phyloP scores from a whole-genome alignment of 2,888 invertebrate genomes.

The Phorcus lineatus region DNA sequence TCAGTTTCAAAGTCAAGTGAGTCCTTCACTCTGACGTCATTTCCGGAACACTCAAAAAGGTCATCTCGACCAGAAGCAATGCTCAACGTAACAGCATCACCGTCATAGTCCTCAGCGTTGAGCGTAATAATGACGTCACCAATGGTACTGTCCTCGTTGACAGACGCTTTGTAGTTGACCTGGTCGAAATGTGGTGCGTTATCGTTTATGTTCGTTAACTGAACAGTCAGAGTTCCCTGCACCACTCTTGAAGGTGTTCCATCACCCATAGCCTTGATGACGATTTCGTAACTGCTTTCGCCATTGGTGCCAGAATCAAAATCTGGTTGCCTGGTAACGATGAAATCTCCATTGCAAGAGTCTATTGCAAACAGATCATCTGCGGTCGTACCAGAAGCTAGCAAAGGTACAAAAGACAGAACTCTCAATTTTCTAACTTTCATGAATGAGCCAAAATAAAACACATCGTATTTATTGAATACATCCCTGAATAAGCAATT shows the following conservation, averaged over 20 bases:
- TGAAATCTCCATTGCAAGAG: neutral
- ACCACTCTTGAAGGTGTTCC: neutral
- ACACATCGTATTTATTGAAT: too few relatives aligned
- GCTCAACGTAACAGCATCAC: neutral
- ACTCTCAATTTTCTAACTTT: neutral
- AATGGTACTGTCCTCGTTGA: neutral
- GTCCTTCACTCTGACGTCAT: neutral
- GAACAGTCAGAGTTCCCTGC: neutral
- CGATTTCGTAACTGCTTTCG: neutral
- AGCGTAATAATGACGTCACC: neutral
- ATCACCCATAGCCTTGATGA: neutral
- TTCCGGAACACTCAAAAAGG: neutral
- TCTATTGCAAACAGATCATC: neutral
- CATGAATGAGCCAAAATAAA: too few relatives aligned
- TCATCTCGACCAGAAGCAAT: neutral
- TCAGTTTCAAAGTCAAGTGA: neutral
- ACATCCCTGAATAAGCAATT: too few relatives aligned
- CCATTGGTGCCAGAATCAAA: neutral
- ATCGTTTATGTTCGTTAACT: neutral
- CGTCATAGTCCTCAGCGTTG: neutral
- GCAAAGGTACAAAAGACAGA: neutral
- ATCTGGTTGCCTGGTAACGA: neutral
- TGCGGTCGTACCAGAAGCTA: neutral
- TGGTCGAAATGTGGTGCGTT: slow-evolving; percentile 3
- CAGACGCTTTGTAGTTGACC: neutral